These are phyloP conservation scores for Drosophila paramelanica DNA, from an alignment of 2,888 invertebrate genomes.

Conservation along the genomic window DNA sequence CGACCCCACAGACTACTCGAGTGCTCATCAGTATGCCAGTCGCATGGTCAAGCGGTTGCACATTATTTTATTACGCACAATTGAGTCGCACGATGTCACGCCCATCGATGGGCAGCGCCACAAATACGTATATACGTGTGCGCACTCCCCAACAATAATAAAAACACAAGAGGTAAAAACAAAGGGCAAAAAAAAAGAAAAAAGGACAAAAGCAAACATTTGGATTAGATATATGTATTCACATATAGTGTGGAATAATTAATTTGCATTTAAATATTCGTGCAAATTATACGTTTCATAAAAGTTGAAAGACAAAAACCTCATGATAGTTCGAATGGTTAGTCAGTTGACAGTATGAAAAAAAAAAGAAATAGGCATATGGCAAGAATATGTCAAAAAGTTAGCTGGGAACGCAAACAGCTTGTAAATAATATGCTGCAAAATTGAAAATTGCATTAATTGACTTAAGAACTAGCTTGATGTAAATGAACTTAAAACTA, in stretches of 20 bases:
- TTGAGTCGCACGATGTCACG: slow-evolving; percentile 68
- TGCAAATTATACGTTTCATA: slow-evolving; percentile 34
- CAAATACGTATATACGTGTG: slow-evolving; percentile 39
- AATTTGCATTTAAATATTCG: slow-evolving; percentile 42
- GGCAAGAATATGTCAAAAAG: slow-evolving; percentile 35
- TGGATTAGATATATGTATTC: slow-evolving; percentile 28
- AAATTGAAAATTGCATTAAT: slow-evolving; percentile 17
- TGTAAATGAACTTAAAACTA: slow-evolving; percentile 14
- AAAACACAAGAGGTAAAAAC: slow-evolving; percentile 11
- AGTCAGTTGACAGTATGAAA: background rate
- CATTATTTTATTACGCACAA: slow-evolving; percentile 79
- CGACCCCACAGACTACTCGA: slow-evolving; percentile 12
- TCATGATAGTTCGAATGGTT: background rate
- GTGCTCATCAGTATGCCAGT: slow-evolving; percentile 73
- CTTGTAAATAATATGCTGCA: slow-evolving; percentile 18
- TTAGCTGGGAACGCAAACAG: slow-evolving; percentile 22
- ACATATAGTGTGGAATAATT: slow-evolving; percentile 21
- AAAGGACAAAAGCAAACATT: slow-evolving; percentile 37
- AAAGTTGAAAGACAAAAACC: background rate
- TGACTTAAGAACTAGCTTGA: slow-evolving; percentile 30
- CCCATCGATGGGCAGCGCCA: slow-evolving; percentile 44
- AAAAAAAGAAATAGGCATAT: slow-evolving; percentile 9
- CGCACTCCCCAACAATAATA: slow-evolving; percentile 15
- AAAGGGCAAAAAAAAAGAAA: background rate
- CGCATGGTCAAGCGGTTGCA: slow-evolving; percentile 71